Evolutionary conservation across 2,797 vertebrate species (phyloP).

Genomic region (Numenius phaeopus): DNA sequence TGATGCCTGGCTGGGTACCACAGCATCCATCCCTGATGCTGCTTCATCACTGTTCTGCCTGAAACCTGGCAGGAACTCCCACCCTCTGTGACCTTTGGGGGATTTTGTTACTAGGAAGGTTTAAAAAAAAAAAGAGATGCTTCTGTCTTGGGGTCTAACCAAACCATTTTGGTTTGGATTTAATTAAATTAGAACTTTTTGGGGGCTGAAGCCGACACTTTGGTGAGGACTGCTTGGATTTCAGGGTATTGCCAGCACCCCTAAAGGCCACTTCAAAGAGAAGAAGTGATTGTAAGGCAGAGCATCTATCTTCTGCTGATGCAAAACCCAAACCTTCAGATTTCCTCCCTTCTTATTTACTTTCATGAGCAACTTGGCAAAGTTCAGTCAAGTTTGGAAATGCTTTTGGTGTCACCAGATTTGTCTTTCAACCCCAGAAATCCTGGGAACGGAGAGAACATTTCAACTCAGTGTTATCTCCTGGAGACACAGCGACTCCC

Average conservation of each 20-base stretch:
- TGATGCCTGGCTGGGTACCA: background rate
- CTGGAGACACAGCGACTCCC: background rate
- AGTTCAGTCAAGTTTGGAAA: accelerated
- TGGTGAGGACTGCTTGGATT: background rate
- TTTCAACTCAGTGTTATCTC: background rate
- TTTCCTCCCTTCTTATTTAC: background rate
- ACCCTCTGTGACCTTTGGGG: accelerated
- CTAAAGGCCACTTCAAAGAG: background rate
- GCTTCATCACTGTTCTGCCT: background rate
- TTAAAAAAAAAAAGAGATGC: accelerated
- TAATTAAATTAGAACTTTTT: background rate
- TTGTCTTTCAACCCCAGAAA: background rate
- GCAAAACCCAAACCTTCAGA: background rate
- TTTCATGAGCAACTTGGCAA: background rate
- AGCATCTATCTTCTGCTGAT: background rate
- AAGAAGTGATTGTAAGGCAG: background rate
- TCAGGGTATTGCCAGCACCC: background rate
- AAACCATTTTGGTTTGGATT: background rate
- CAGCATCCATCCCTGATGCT: background rate
- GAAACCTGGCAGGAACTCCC: background rate
- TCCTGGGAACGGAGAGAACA: background rate
- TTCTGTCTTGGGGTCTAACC: background rate
- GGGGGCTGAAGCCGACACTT: background rate
- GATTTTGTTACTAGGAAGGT: background rate
- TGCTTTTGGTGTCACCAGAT: background rate